phyloP scores from a whole-genome alignment of 2,113 vertebrate species.

The Eidolon helvum region DNA sequence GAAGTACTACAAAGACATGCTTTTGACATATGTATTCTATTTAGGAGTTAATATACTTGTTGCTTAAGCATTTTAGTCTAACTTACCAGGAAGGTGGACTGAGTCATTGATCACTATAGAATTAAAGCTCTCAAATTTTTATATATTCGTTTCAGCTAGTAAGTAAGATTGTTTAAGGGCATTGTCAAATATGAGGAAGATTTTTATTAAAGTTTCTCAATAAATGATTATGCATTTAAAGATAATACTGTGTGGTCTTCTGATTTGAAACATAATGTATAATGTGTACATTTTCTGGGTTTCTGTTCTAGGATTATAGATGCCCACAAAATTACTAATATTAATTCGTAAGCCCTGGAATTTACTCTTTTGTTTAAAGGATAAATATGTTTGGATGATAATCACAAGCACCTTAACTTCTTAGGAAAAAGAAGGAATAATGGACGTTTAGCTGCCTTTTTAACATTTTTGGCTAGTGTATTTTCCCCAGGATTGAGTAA shows the following conservation, averaged over 20 bases:
- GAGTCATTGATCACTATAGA: not conserved
- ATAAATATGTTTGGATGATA: not conserved
- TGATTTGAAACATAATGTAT: not conserved
- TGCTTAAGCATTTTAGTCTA: not conserved
- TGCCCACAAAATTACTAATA: not conserved
- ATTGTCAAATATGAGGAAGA: not conserved
- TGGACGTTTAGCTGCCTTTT: not conserved
- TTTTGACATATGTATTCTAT: not conserved
- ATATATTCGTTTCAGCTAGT: not conserved
- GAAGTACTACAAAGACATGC: not conserved
- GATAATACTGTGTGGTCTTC: not conserved
- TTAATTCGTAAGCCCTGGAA: not conserved
- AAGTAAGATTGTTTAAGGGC: not conserved
- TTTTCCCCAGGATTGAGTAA: not conserved
- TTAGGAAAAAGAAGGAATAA: not conserved
- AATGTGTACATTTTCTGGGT: not conserved
- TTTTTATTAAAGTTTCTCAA: not conserved
- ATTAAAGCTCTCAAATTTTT: not conserved
- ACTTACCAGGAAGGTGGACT: not conserved
- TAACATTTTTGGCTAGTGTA: not conserved
- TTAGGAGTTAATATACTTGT: not conserved
- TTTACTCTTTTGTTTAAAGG: not conserved
- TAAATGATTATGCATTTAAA: constrained; percentile 15
- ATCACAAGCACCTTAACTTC: not conserved
- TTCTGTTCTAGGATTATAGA: constrained; percentile 13